Evolutionary conservation across 2,888 invertebrate genomes (phyloP).

Genomic region (Parapristionchus giblindavisi): DNA sequence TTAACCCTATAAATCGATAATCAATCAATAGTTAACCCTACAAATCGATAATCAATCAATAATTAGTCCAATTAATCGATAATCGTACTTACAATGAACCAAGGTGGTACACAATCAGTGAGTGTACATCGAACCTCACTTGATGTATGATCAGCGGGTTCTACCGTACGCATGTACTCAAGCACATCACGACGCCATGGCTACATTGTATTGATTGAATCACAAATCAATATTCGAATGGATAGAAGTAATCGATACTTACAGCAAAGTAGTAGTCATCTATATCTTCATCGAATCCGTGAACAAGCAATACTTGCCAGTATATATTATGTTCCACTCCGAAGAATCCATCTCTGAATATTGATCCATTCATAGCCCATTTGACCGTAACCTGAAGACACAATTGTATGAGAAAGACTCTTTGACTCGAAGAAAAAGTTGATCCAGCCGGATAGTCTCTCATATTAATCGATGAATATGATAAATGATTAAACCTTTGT

Average conservation of each 20-base stretch:
- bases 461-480: background rate
- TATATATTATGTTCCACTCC: background rate
- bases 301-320: background rate
- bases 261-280: background rate
- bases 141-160: background rate
- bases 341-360: background rate
- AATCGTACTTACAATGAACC: conserved; percentile 24
- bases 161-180: background rate
- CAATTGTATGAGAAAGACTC: too few relatives aligned
- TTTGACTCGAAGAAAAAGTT: background rate
- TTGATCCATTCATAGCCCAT: background rate
- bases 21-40: background rate
- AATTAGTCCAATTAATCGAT: background rate
- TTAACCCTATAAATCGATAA: too few relatives aligned
- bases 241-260: background rate
- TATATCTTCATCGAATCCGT: background rate
- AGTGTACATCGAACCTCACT: too few relatives aligned
- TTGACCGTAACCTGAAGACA: background rate
- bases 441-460: background rate
- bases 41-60: background rate
- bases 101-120: conserved; percentile 16
- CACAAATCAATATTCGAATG: background rate
- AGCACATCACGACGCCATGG: conserved; percentile 1
- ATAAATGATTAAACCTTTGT: background rate
- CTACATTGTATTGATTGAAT: background rate